Conservation (phyloP, 2,797 vertebrate genomes). For the Labroides dimidiatus region DNA sequence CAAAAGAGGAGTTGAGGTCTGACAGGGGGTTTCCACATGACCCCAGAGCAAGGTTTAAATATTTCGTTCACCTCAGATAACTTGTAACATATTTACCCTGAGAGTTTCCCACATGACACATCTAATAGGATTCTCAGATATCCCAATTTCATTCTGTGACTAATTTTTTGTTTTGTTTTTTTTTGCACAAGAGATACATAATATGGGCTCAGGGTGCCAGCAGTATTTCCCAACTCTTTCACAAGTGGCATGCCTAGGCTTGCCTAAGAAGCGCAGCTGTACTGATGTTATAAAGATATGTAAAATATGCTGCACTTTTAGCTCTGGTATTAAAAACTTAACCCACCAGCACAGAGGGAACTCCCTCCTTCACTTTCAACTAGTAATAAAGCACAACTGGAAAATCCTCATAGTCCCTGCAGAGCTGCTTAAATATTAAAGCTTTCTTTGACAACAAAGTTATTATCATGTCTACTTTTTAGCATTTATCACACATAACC, state of each 20-base stretch:
- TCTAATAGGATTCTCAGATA: accelerated
- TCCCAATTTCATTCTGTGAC: accelerated
- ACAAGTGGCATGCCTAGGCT: slow-evolving; percentile 6
- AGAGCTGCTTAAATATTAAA: no score
- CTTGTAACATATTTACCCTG: accelerated
- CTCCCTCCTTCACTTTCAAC: not conserved
- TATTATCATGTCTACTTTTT: not conserved
- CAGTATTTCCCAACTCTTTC: not conserved
- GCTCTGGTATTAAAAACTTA: no score
- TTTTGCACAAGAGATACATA: no score
- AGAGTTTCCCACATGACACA: slow-evolving; percentile 14
- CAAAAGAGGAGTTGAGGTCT: not conserved
- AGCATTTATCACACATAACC: no score
- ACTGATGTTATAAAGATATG: no score
- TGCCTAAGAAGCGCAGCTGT: not conserved
- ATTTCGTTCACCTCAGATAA: accelerated
- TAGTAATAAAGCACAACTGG: slow-evolving; percentile 27
- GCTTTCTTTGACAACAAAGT: no score
- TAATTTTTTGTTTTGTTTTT: not conserved
- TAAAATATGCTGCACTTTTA: no score
- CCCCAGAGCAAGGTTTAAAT: not conserved
- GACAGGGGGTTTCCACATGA: slow-evolving; percentile 25
- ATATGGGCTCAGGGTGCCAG: accelerated
- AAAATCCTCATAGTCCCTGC: slow-evolving; percentile 37
- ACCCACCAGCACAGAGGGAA: no score